Evolutionary conservation across 2,113 vertebrate genomes (phyloP).

Genomic region (Colistium nudipinnis): DNA sequence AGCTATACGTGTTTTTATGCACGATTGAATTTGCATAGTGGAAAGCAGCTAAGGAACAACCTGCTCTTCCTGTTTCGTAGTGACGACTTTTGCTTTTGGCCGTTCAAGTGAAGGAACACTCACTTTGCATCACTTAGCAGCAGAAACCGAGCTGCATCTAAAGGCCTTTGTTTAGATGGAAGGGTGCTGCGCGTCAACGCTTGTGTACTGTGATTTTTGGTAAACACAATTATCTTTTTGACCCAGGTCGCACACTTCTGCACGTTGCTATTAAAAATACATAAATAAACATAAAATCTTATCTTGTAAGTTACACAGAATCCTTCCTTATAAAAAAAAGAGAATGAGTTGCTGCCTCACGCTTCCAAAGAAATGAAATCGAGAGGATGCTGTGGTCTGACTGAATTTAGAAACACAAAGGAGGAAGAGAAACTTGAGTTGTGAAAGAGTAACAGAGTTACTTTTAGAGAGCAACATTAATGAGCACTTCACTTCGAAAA

Average conservation of each 20-base stretch:
- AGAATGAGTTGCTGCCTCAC: background rate
- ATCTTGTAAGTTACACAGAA: too few relatives aligned
- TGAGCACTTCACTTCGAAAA: background rate
- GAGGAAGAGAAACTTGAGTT: constrained; percentile 42
- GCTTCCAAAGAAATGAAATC: background rate
- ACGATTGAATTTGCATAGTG: constrained; percentile 39
- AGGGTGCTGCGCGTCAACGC: constrained; percentile 6
- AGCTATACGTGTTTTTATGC: constrained; percentile 16
- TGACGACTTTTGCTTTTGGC: constrained; percentile 48
- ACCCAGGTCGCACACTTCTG: too few relatives aligned
- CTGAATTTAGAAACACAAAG: constrained; percentile 18
- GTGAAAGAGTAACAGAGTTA: background rate
- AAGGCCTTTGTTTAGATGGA: constrained; percentile 36
- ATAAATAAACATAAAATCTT: too few relatives aligned
- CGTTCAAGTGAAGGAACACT: constrained; percentile 34
- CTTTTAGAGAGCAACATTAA: background rate
- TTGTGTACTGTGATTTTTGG: constrained; percentile 15
- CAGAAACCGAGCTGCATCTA: constrained; percentile 17
- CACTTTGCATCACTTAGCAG: constrained; percentile 42
- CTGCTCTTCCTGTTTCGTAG: constrained; percentile 63
- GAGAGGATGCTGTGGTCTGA: background rate
- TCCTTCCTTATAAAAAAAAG: background rate
- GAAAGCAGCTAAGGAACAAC: constrained; percentile 47
- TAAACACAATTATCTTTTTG: too few relatives aligned
- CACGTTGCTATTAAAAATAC: too few relatives aligned